Evolutionary conservation across 1,140 invertebrate species (phyloP), one percentile per base, ranked within the genome.

Genomic region (Aleiodes sp.): DNA sequence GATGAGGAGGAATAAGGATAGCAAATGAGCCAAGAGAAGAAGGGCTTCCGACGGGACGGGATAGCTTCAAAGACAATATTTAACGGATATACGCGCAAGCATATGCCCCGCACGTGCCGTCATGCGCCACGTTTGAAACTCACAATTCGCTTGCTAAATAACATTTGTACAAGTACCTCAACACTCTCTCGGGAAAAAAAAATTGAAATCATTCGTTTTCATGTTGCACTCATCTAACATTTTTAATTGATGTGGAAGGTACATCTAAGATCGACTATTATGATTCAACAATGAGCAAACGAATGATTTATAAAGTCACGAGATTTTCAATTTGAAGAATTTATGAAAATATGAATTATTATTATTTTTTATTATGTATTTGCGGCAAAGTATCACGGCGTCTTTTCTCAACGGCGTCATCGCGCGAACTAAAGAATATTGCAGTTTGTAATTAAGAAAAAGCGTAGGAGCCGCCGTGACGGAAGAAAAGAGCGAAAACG

Each of bases 381-480:
- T 29, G 14, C 12, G 0, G 3, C 19, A 2, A 12, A 8, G 26
- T 66, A 56, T 31, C 8, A 21, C 52, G 75, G 64, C 41, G 68
- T 69, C 80, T 84, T 86, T 82, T 83, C 84, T 78, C 84, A 77
- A 59, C 83, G 82, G 78, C 82, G 83, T 83, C 84, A 83, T 84
- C 80, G 79, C 80, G 82, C 81, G 76, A 80, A 86, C 84, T 85
- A 85, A 86, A 84, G 82, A 85, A 84, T 82, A 85, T 81, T 81
- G 80, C 79, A 77, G 83, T 66, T 80, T 81, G 84, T 84, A 86
- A 86, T 85, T 86, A 86, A 86, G 84, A 86, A n/a, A n/a, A 86
- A 86, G 82, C 82, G 81, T 76, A 80, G 81, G 73, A 69, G 72
- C 75, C 75, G 76, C 46, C 70, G 73, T 70, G 67, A 68, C 68